phyloP scores from a whole-genome alignment of 2,888 invertebrate species.

The Eretmocerus hayati region DNA sequence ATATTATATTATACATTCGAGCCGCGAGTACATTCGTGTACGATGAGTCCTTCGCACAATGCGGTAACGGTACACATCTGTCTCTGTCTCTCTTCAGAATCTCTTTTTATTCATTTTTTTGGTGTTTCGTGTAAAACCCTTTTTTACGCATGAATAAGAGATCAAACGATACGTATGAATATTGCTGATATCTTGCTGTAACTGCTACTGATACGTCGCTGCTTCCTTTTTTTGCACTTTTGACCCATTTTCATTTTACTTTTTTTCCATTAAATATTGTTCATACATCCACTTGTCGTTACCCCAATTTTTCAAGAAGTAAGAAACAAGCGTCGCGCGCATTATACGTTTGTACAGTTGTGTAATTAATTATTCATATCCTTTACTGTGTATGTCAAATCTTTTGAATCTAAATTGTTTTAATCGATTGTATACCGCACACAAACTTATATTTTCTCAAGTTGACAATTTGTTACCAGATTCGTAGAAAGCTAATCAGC shows the following conservation, averaged over 20 bases:
- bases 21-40: conserved; percentile 5
- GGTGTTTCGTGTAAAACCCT: conserved; percentile 21
- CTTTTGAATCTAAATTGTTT: conserved; percentile 20
- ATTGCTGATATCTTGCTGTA: too few relatives aligned
- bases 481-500: conserved; percentile 29
- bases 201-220: too few relatives aligned
- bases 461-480: conserved; percentile 24
- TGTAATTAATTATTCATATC: conserved; percentile 19
- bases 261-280: too few relatives aligned
- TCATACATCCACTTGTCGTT: background rate
- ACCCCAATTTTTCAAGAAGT: background rate
- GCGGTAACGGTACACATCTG: conserved; percentile 4
- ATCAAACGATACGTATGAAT: too few relatives aligned
- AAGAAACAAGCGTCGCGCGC: conserved; percentile 9
- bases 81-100: conserved; percentile 7
- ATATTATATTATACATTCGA: too few relatives aligned
- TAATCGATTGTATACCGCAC: too few relatives aligned
- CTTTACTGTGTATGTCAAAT: conserved; percentile 15
- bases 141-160: conserved; percentile 9
- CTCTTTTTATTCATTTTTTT: conserved; percentile 14
- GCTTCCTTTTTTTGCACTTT: too few relatives aligned
- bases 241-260: too few relatives aligned
- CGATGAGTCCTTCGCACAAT: conserved; percentile 2
- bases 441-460: too few relatives aligned
- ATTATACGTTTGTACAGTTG: conserved; percentile 22